Evolutionary conservation across 2,888 invertebrate genomes (phyloP), one percentile per base, ranked within the genome.

Genomic region (Busseola fusca): DNA sequence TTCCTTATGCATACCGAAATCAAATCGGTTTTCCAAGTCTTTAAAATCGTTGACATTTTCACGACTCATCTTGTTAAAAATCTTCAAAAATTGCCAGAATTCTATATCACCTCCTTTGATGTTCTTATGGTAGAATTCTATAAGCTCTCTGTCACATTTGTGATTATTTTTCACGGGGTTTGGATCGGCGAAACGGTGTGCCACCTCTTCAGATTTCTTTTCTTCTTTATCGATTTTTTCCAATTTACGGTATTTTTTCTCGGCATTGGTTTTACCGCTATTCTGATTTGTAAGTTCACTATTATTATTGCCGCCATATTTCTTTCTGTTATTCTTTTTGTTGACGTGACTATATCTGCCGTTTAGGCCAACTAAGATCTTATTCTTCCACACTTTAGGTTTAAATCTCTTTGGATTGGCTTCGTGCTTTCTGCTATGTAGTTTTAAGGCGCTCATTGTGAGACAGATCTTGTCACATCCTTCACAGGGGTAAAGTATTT

Each of bases 71-170:
- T 90, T 92, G 72, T 95, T 95, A 65, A 89, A 95, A 2, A 94
- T 94, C 69, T 94, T 94, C 21, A 94, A 64, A 76, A 95, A 95
- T 42, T 95, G 94, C 92, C 94, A 93, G 59, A 95, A 95, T 34
- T 94, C 94, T 1, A 95, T 89, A 62, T 94, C 92, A 0, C 90
- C 89, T 0, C 95, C 95, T 78, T 91, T 90, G 0, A 95, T 90
- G 27, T 94, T 93, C 0, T 87, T 90, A 34, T 92, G 87, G 58
- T 93, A 95, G 70, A 95, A 95, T 0, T 91, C 87, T 30, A 88
- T 93, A 0, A 95, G 72, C 52, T 90, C 82, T 5, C 89, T 88
- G 37, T 95, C 94, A 60, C 94, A 94, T 77, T 90, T 93, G 5
- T 95, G 94, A 3, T 91, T 94, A 54, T 89, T 89, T 12, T 80